Base-by-base conservation (phyloP, 2,113 vertebrate species). In the Microtus montanus region DNA sequence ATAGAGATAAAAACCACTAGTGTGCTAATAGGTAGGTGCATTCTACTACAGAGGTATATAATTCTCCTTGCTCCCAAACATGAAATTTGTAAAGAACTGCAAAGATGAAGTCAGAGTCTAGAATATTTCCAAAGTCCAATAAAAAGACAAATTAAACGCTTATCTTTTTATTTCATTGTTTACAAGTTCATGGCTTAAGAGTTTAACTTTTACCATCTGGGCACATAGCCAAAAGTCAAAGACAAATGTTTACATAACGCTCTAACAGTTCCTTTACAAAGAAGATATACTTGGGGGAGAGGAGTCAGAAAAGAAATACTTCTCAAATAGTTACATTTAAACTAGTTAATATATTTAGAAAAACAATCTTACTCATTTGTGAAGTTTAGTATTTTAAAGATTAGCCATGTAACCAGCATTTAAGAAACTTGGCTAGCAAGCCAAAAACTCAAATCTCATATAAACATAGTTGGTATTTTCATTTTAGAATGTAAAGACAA, bases 121-220 rank as follows among this genome's bases (percentile, higher is more conserved):
- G 8, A 89, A 64, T 85, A 93, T 89, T 90, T 75, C 63, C 71
- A 93, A 74, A 91, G 83, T 92, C 80, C 63, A 94, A 38, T 68
- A 83, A 71, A 82, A 47, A 73, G 26, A 66, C 28, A 63, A 83
- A 78, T 8, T 91, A 89, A 77, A 47, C 28, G 77, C 9, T 30
- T 28, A 87, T 58, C 41, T 91, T 86, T 41, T 80, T 22, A 96
- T 35, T 94, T 44, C 38, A 85, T 85, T 80, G 95, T 44, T 80
- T 78, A 86, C 87, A 95, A 95, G 70, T 80, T 49, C 26, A 41
- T 33, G 7, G 15, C 88, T 94, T 35, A 80, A 44, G 10, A 96
- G 33, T 89, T 96, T 95, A 93, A 73, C 35, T 78, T 92, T 85
- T 66, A 89, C 19, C 49, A 88, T 47, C 71, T 86, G 77, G 49